Evolutionary conservation across 2,113 vertebrate species (phyloP).

Genomic region (Phalacrocorax brasilianus): DNA sequence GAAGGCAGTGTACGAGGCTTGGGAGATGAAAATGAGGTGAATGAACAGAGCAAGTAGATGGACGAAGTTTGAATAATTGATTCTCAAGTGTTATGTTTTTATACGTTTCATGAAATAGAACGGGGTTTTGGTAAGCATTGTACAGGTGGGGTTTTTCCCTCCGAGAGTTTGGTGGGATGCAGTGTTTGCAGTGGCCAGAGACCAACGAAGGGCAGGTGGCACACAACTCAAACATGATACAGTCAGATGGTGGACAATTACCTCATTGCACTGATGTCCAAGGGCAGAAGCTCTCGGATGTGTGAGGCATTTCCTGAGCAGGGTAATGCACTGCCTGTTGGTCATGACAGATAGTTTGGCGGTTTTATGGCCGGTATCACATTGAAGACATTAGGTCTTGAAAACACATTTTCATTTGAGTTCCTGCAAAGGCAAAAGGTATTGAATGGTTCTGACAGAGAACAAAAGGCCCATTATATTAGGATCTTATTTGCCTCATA

Average conservation of each 20-base stretch:
- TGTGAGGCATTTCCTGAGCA: not conserved
- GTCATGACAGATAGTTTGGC: not conserved
- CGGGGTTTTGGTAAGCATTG: not conserved
- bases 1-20: not conserved
- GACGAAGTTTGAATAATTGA: not conserved
- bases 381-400: slow-evolving; percentile 28
- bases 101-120: not conserved
- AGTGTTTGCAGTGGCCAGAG: not conserved
- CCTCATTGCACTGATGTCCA: not conserved
- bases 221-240: not conserved
- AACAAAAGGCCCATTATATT: slow-evolving; percentile 10
- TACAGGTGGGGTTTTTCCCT: not conserved
- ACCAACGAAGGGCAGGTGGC: not conserved
- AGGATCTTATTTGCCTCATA: not conserved
- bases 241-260: not conserved
- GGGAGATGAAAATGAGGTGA: not conserved
- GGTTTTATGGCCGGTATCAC: slow-evolving; percentile 32
- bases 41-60: not conserved
- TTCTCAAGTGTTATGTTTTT: not conserved
- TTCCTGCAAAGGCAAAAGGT: slow-evolving; percentile 1
- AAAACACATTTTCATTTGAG: slow-evolving; percentile 30
- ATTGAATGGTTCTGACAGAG: not conserved
- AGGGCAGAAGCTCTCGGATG: not conserved
- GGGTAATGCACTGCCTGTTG: not conserved
- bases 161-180: not conserved